These are phyloP conservation scores for Drosophila rhopaloa DNA, from an alignment of 1,140 invertebrate genomes.

Conservation along the genomic window DNA sequence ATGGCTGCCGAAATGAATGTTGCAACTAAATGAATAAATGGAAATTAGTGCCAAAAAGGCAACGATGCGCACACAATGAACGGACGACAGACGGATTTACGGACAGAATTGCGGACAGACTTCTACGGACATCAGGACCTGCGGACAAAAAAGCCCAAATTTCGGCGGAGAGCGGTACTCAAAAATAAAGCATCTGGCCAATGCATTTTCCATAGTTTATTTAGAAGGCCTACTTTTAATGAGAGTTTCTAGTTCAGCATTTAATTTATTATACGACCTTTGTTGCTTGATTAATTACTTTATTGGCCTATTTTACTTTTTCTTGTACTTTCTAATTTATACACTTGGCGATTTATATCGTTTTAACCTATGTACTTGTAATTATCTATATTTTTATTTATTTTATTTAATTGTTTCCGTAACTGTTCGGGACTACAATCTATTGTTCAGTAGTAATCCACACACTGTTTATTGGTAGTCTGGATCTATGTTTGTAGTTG, in stretches of 20 bases:
- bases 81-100: slow-evolving; percentile 16
- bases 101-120: slow-evolving; percentile 2
- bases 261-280: background rate
- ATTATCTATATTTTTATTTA: too few species aligned
- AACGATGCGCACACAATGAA: slow-evolving; percentile 53
- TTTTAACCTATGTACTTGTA: too few species aligned
- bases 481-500: slow-evolving; percentile 9
- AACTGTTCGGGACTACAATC: too few species aligned
- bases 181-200: slow-evolving; percentile 11
- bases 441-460: background rate
- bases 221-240: background rate
- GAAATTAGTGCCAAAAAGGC: slow-evolving; percentile 71
- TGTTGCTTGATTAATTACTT: background rate
- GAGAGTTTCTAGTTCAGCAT: background rate
- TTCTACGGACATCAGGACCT: too few species aligned
- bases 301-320: background rate
- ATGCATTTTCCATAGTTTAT: background rate
- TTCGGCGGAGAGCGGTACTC: slow-evolving; percentile 3
- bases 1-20: slow-evolving; percentile 70
- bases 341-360: too few species aligned
- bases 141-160: slow-evolving; percentile 13
- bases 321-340: background rate
- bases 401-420: background rate
- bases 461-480: background rate
- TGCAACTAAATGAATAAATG: slow-evolving; percentile 79